phyloP scores from a whole-genome alignment of 2,888 invertebrate species.

The Acrocyrtus sp. region DNA sequence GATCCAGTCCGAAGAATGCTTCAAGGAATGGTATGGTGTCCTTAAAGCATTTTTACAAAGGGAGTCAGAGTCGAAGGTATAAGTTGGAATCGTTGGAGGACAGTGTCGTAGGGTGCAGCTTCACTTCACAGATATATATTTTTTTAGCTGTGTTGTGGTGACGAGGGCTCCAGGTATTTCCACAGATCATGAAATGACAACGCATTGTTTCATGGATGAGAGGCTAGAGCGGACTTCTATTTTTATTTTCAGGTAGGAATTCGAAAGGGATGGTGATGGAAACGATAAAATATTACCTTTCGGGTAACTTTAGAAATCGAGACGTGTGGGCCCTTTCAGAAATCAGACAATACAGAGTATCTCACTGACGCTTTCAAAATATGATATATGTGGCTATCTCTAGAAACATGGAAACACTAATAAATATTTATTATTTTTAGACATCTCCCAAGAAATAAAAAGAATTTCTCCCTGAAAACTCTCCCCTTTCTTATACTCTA shows the following conservation, averaged over 20 bases:
- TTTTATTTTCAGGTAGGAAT: neutral
- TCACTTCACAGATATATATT: no score
- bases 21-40: no score
- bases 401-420: conserved; percentile 20
- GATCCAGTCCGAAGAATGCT: neutral
- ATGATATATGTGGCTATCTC: conserved; percentile 49
- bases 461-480: neutral
- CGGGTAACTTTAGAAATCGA: neutral
- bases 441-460: no score
- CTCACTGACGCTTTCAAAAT: conserved; percentile 38
- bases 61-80: no score
- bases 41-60: no score
- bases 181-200: neutral
- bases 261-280: neutral
- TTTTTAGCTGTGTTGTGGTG: neutral
- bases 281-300: neutral
- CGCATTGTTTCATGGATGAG: neutral
- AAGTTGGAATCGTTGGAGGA: neutral
- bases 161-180: neutral
- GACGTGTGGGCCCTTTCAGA: conserved; percentile 9
- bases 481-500: no score
- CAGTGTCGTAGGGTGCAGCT: conserved; percentile 5
- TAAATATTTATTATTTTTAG: neutral
- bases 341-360: neutral
- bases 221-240: neutral